Evolutionary conservation across 2,113 vertebrate genomes (phyloP), one percentile per base, ranked within the genome.

Genomic region (Chinchilla lanigera): DNA sequence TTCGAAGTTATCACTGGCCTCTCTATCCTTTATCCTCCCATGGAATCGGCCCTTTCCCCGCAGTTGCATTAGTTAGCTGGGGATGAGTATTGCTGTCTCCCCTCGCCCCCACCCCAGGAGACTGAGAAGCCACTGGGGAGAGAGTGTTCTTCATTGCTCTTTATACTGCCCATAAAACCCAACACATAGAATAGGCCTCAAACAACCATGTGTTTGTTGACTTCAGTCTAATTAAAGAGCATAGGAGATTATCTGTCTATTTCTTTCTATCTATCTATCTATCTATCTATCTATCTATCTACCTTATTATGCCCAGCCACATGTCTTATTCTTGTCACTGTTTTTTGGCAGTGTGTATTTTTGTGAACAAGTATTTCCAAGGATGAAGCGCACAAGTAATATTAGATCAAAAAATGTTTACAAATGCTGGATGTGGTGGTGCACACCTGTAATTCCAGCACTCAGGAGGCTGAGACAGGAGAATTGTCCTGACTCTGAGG

Each of bases 141-240:
- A 86, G 89, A 86, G 2, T 20, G 26, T 44, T 67, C 83, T 56
- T 56, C n/a, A 19, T 38, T 83, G 73, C 61, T 95, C 85, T 97
- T 89, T 89, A 86, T 83, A 61, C 14, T 47, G 63, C 83, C 95
- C 83, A 52, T 96, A 93, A 95, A 97, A 96, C 65, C 35, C 63
- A 65, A 14, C 13, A 33, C 13, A 65, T 6, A 65, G 63, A 33
- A 50, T 9, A 50, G 47, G 47, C 47, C 47, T 50, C 47, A 5
- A 50, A 50, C 47, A 50, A 50, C 5, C 9, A 50, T 50, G 47
- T 50, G 47, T 50, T 50, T 50, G 47, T 50, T 50, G 47, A 50
- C 47, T 50, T 50, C 5, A 50, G 47, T 50, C 47, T 50, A 50
- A 97, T 89, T 97, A 88, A 88, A 96, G 47, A 90, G 93, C 69